Evolutionary conservation across 2,113 vertebrate genomes (phyloP), one percentile per base, ranked within the genome.

Genomic region (Hippopotamus amphibius): DNA sequence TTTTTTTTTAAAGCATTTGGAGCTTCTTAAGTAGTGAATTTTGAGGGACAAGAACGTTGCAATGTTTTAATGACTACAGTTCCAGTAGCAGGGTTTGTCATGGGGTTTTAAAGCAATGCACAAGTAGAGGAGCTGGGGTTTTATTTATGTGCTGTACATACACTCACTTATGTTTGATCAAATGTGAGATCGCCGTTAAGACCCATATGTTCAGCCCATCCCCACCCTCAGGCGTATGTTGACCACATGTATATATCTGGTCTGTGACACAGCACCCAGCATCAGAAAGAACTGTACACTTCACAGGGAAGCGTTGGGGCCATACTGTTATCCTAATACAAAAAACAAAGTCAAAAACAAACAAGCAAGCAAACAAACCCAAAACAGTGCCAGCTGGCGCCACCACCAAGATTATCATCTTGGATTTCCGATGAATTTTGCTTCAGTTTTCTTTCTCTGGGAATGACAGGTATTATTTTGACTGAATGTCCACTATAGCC

Each of bases 401-500:
- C 81, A 21, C 2, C 17, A 3, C 53, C 21, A 22, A 24, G 0
- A 0, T 43, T 57, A 13, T 53, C 63, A 76, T 6, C 8, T 55
- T 91, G 95, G 65, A 92, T 98, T 96, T 96, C 92, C 30, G 86
- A 66, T 96, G 96, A 48, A 24, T 95, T 82, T 74, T 72, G 94
- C 79, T 80, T 59, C 26, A 77, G 55, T 19, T 86, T 63, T 16
- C 22, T 55, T 16, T 17, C 15, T 81, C 41, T 37, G 26, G 30
- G 28, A 69, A 46, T 41, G 59, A 50, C 16, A 37, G 16, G 16
- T 24, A 41, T 57, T n/a, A 30, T 90, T 96, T 96, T 92, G 30
- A 37, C 63, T 53, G 0, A 65, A 63, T 83, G 85, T 74, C n/a
- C 68, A 48, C 43, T 50, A 59, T 30, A 1, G 41, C 88, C 77